Conservation (phyloP, 92 coral and sea anemone genomes). For the Umimayanthus kanabou region DNA sequence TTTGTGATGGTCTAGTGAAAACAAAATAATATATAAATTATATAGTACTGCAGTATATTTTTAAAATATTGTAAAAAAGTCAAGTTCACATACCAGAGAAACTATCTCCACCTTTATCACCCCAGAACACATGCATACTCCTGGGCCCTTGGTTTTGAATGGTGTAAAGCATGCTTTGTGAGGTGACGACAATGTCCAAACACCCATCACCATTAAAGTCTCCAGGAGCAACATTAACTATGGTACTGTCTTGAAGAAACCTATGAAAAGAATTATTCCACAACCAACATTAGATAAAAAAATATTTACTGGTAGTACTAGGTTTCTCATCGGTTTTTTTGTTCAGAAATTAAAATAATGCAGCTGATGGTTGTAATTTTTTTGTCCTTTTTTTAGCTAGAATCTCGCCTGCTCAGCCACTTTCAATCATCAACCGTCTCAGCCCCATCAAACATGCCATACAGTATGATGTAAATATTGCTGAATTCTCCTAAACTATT, state of each 20-base stretch:
- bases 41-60: no score
- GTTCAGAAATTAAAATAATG: no score
- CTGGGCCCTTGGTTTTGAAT: conserved; percentile 7
- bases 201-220: conserved; percentile 99
- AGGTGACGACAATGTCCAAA: conserved; percentile 78
- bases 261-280: background rate
- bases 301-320: background rate
- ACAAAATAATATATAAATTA: no score
- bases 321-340: background rate
- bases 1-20: no score
- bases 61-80: background rate
- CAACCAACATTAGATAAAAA: background rate
- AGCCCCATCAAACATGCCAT: no score
- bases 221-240: conserved; percentile 90
- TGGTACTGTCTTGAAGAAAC: conserved; percentile 28
- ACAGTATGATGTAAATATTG: no score
- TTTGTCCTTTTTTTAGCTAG: no score
- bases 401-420: no score
- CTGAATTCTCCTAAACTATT: no score
- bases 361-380: no score
- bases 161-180: conserved; percentile 34
- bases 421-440: no score
- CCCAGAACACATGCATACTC: conserved; percentile 66
- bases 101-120: conserved; percentile 36
- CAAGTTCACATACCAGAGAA: conserved; percentile 24